Conservation (phyloP, 2,113 vertebrate species). For the Beaufortia kweichowensis region DNA sequence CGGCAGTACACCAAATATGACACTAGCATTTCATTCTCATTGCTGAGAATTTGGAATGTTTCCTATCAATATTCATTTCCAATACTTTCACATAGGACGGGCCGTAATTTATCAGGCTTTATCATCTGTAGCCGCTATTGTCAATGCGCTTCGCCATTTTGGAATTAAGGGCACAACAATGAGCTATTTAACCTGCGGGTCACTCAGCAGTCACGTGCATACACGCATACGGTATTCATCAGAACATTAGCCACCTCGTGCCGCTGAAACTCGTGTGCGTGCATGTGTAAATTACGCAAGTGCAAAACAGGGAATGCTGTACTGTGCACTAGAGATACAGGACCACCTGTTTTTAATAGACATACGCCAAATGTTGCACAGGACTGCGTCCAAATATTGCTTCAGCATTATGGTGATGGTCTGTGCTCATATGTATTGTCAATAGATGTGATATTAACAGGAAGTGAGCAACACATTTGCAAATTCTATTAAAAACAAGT, state of each 20-base stretch:
- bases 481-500: background rate
- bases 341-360: constrained; percentile 38
- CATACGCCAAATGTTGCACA: constrained; percentile 24
- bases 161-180: constrained; percentile 35
- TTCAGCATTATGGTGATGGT: constrained; percentile 31
- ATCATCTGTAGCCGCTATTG: constrained; percentile 31
- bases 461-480: background rate
- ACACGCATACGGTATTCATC: constrained; percentile 11
- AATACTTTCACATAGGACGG: background rate
- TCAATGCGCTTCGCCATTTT: constrained; percentile 43
- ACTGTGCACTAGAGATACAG: constrained; percentile 31
- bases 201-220: constrained; percentile 46
- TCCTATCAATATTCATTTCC: constrained; percentile 19
- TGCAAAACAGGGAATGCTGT: constrained; percentile 29
- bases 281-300: constrained; percentile 6
- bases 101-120: background rate
- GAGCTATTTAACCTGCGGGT: constrained; percentile 52
- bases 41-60: constrained; percentile 21
- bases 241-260: constrained; percentile 3
- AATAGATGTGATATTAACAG: background rate
- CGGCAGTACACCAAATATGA: constrained; percentile 21
- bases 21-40: background rate
- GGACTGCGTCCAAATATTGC: constrained; percentile 40
- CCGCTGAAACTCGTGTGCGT: background rate
- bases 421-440: constrained; percentile 11